phyloP scores from a whole-genome alignment of 2,888 invertebrate species.

The Eilema griseolum region DNA sequence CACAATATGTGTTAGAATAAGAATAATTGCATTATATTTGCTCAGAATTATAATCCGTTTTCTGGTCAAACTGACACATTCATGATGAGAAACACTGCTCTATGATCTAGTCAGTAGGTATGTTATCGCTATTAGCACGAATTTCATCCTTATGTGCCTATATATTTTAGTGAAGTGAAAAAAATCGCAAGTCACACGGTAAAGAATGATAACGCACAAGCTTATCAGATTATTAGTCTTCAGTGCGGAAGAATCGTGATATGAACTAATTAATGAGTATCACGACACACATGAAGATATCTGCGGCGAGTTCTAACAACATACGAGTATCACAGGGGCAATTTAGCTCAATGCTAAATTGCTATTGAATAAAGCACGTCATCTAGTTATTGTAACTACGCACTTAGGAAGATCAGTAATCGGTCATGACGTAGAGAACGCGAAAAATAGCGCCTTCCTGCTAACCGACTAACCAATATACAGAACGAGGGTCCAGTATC shows the following conservation, averaged over 20 bases:
- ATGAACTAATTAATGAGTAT: not conserved
- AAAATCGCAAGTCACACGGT: not conserved
- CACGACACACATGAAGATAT: not conserved
- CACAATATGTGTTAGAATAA: too few relatives aligned
- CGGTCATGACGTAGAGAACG: constrained; percentile 2
- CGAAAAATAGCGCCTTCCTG: constrained; percentile 24
- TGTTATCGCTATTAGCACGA: not conserved
- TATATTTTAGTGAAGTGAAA: not conserved
- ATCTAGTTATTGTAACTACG: constrained; percentile 6
- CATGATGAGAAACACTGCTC: too few relatives aligned
- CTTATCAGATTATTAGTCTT: not conserved
- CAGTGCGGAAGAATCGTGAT: not conserved
- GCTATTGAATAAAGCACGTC: constrained; percentile 1
- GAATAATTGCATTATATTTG: too few relatives aligned
- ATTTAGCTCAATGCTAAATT: constrained; percentile 6
- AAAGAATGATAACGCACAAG: not conserved
- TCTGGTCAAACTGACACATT: too few relatives aligned
- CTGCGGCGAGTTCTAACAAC: not conserved
- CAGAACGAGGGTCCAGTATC: not conserved
- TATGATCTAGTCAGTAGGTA: not conserved
- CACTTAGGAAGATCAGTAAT: constrained; percentile 7
- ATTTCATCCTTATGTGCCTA: not conserved
- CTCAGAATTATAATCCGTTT: too few relatives aligned
- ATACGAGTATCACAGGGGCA: not conserved
- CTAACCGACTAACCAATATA: constrained; percentile 16